Percentiles rank a stretch among this genome's conserved stretches.
These are phyloP conservation scores for Euphysa ruthae DNA, from an alignment of 30 jellyfish, hydroid and myxozoan genomes.

Conservation along the genomic window DNA sequence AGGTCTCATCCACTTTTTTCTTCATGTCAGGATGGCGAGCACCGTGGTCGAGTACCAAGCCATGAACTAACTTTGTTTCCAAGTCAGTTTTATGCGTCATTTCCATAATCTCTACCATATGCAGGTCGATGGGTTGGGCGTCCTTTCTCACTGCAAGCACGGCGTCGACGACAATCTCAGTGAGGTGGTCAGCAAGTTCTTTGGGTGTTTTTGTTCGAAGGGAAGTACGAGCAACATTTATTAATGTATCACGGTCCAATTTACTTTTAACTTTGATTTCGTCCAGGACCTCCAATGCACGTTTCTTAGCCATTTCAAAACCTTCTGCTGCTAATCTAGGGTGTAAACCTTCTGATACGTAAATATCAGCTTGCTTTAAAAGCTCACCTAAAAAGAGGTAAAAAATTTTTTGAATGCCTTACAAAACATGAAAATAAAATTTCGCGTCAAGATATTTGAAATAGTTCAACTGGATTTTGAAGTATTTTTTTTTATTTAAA, in stretches of 20 bases:
- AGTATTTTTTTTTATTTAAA: too few relatives aligned
- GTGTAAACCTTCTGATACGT: slow-evolving; percentile 73
- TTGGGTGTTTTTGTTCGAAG: slow-evolving; percentile 79
- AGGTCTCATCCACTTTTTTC: slow-evolving; percentile 84
- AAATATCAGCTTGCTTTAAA: slow-evolving; percentile 74
- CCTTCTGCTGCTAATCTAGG: slow-evolving; percentile 97
- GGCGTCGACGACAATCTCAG: slow-evolving; percentile 99
- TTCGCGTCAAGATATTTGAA: too few relatives aligned
- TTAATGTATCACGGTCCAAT: slow-evolving; percentile 68
- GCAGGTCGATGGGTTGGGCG: slow-evolving; percentile 89
- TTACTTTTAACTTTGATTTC: slow-evolving; percentile 59
- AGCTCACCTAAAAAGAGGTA: too few relatives aligned
- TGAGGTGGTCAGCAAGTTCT: slow-evolving; percentile 79
- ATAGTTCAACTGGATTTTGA: too few relatives aligned
- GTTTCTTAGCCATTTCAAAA: slow-evolving; percentile 76
- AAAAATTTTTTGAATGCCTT: too few relatives aligned
- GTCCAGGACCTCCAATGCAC: slow-evolving; percentile 84
- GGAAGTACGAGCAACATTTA: slow-evolving; percentile 98
- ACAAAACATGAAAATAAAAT: too few relatives aligned
- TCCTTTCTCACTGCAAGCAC: slow-evolving; percentile 77
- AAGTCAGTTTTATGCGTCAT: slow-evolving; percentile 93
- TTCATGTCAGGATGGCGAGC: slow-evolving; percentile 99
- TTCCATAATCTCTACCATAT: slow-evolving; percentile 97
- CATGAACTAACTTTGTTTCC: slow-evolving; percentile 87
- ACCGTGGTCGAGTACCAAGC: slow-evolving; percentile 98